These are phyloP conservation scores for Dynastes maya DNA, from an alignment of 2,888 invertebrate species.

Conservation along the genomic window DNA sequence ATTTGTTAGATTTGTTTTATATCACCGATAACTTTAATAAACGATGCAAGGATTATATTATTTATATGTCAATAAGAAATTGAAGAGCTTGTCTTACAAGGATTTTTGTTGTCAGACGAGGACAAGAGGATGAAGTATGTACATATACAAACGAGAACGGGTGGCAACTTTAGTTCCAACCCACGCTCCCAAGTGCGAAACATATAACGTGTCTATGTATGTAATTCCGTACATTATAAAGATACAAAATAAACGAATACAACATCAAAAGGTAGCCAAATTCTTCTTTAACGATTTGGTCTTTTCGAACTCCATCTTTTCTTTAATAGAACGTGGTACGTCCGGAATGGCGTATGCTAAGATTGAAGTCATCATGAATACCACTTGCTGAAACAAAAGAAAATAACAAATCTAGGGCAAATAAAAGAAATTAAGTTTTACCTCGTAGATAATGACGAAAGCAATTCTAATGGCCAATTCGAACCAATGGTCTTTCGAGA, in stretches of 20 bases:
- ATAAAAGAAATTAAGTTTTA: constrained; percentile 58
- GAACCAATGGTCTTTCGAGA: constrained; percentile 73
- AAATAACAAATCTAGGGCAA: constrained; percentile 27
- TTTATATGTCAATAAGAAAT: too few relatives aligned
- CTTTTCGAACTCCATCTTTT: constrained; percentile 46
- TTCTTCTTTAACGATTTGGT: constrained; percentile 27
- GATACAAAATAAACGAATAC: neutral
- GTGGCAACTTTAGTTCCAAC: too few relatives aligned
- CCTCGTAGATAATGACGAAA: constrained; percentile 67
- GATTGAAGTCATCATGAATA: constrained; percentile 75
- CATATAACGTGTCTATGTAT: too few relatives aligned
- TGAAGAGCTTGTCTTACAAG: too few relatives aligned
- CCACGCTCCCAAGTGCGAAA: too few relatives aligned
- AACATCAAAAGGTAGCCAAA: neutral
- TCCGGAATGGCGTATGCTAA: constrained; percentile 78
- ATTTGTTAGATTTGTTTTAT: too few relatives aligned
- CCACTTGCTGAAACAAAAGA: constrained; percentile 70
- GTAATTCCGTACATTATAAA: neutral
- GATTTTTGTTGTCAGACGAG: too few relatives aligned
- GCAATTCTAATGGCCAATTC: constrained; percentile 63
- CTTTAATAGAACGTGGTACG: constrained; percentile 70
- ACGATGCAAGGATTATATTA: too few relatives aligned
- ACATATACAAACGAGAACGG: too few relatives aligned
- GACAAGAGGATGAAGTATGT: too few relatives aligned
- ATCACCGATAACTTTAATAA: too few relatives aligned